These are phyloP conservation scores for Chaitophorus viminalis DNA, from an alignment of 2,888 invertebrate genomes.

Conservation along the genomic window DNA sequence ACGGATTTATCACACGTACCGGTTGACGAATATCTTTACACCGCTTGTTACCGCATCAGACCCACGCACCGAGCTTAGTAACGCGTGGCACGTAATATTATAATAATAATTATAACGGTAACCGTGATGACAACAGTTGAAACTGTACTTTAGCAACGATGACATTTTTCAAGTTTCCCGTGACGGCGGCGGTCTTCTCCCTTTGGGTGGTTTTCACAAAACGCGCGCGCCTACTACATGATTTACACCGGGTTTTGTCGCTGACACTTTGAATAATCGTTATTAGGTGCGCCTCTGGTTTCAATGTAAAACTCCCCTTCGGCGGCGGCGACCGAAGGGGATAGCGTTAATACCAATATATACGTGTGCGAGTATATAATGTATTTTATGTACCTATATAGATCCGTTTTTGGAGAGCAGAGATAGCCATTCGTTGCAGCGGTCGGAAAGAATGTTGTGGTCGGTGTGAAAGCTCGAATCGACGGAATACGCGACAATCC, in stretches of 20 bases:
- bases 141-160: too few relatives aligned
- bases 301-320: not conserved
- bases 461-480: too few relatives aligned
- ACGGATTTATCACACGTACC: not conserved
- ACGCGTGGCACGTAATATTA: too few relatives aligned
- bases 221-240: not conserved
- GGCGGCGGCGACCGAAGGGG: not conserved
- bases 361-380: too few relatives aligned
- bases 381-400: too few relatives aligned
- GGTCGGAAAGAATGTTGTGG: too few relatives aligned
- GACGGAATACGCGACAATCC: too few relatives aligned
- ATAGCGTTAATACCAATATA: too few relatives aligned
- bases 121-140: too few relatives aligned
- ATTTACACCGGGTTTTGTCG: slow-evolving; percentile 40
- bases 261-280: slow-evolving; percentile 45
- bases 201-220: slow-evolving; percentile 9
- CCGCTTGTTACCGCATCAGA: not conserved
- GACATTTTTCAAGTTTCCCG: not conserved
- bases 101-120: not conserved
- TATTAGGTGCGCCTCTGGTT: slow-evolving; percentile 30
- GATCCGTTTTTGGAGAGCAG: not conserved
- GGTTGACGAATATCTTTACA: not conserved
- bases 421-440: not conserved
- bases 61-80: not conserved
- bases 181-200: not conserved